Percentiles rank a stretch among this genome's conserved stretches.
Evolutionary conservation across 2,888 invertebrate genomes (phyloP).

Genomic region (Pristionchus maxplancki): DNA sequence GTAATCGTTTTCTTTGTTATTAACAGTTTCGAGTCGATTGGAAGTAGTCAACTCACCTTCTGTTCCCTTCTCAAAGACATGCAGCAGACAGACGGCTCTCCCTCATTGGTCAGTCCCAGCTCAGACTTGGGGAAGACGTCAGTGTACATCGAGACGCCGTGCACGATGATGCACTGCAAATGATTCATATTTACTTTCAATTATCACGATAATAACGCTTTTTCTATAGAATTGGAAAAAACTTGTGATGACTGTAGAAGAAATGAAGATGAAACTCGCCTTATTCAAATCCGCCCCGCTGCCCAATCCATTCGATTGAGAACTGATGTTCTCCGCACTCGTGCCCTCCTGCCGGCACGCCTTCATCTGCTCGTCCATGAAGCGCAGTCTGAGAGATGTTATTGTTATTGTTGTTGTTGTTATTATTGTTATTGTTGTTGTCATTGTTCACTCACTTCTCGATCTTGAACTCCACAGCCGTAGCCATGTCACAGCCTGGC

Average conservation of each 20-base stretch:
- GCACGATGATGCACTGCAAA: conserved; percentile 4
- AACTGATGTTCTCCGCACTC: conserved; percentile 71
- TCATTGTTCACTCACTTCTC: background rate
- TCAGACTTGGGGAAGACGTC: conserved; percentile 60
- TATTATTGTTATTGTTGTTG: too few species aligned
- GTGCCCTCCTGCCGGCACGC: conserved; percentile 61
- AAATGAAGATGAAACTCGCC: conserved; percentile 35
- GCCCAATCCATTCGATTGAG: conserved; percentile 76
- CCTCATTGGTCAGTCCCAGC: conserved; percentile 47
- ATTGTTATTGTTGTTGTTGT: background rate
- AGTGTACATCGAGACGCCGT: conserved; percentile 59
- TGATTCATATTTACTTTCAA: too few species aligned
- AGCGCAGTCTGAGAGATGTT: conserved; percentile 77
- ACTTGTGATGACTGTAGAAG: too few species aligned
- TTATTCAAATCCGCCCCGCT: conserved; percentile 75
- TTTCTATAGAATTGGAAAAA: too few species aligned
- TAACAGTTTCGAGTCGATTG: too few species aligned
- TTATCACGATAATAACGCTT: too few species aligned
- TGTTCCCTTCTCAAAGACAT: conserved; percentile 67
- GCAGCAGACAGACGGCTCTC: conserved; percentile 59
- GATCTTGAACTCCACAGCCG: conserved; percentile 78
- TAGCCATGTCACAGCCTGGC: conserved; percentile 65
- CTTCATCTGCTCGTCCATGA: conserved; percentile 79
- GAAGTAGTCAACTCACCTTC: conserved; percentile 53
- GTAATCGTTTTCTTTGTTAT: background rate